A percentile compares a stretch with the other conserved stretches of the same genome.
These are phyloP conservation scores for Drosophila ercepeae DNA, from an alignment of 1,140 invertebrate genomes.

Conservation along the genomic window DNA sequence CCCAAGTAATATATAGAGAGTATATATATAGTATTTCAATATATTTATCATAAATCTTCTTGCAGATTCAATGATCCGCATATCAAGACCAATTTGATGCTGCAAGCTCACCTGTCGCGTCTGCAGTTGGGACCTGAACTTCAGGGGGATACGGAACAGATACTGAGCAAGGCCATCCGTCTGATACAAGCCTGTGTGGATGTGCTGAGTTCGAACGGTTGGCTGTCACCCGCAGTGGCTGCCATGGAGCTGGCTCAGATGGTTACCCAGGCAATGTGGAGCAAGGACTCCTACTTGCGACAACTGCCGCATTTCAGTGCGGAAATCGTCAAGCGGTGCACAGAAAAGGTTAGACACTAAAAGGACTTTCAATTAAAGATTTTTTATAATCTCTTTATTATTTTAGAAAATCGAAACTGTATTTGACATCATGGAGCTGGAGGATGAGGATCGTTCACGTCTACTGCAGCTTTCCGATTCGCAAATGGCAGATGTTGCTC, in stretches of 20 bases:
- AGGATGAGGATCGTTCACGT: constrained; percentile 95
- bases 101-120: constrained; percentile 98
- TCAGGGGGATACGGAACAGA: constrained; percentile 97
- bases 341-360: constrained; percentile 87
- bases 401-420: constrained; percentile 95
- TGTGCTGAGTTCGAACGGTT: constrained; percentile 98
- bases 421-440: constrained; percentile 99
- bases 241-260: constrained; percentile 99
- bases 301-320: constrained; percentile 97
- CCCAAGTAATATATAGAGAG: constrained; percentile 84
- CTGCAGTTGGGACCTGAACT: constrained; percentile 97
- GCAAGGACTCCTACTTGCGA: constrained; percentile 98
- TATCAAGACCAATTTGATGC: constrained; percentile 97
- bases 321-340: constrained; percentile 96
- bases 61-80: constrained; percentile 97
- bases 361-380: fast-evolving
- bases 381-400: constrained; percentile 7
- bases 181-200: constrained; percentile 99
- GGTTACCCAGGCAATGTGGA: constrained; percentile 99
- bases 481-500: constrained; percentile 98
- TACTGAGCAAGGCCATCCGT: constrained; percentile 93
- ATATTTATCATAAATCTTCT: background rate
- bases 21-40: too few relatives aligned
- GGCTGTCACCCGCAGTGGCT: constrained; percentile 98
- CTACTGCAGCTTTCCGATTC: constrained; percentile 92